Base-by-base conservation (phyloP, 2,888 invertebrate genomes). In the Hirtodrosophila trivittata region DNA sequence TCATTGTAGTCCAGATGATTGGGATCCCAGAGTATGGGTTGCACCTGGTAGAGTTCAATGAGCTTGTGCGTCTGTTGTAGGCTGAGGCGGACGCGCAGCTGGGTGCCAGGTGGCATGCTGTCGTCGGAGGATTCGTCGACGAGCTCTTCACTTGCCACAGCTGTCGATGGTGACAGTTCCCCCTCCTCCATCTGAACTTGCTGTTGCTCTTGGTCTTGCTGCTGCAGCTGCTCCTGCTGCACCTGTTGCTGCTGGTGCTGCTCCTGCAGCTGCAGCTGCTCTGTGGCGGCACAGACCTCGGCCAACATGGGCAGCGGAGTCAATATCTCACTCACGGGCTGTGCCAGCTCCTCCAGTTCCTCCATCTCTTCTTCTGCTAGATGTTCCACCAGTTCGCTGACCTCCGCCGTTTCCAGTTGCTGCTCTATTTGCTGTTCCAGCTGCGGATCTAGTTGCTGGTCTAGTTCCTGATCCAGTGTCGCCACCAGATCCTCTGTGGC, bases 11-110 rank as follows among this genome's bases (percentile, higher is more conserved):
- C 87, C 38, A 80, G 47, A 46, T 89, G 83, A 51, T 84, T 81
- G 45, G 89, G 89, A 66, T 89, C 70, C 88, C 88, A 89, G 1
- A 89, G 75, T 38, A 72, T 70, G 0, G 84, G 67, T 12, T 85
- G 74, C 16, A 52, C 43, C 8, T 66, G 73, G 30, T 87, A 89
- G 1, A 86, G 51, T 3, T 68, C 66, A 12, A 89, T 87, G 1
- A 89, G 66, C 16, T 71, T 68, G 5, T 63, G 71, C 6, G 88
- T 83, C 52, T 81, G 69, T 3, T 57, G 64, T 8, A 78, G 54
- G 4, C 64, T 75, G 2, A 80, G 38, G 0, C 80, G 85, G n/a
- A 62, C 39, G 1, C 87, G 84, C 8, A 50, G 50, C 35, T 62
- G 49, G 1, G 5, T 43, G 28, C 10, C 41, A 7, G 9, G 52